Evolutionary conservation across 2,113 vertebrate genomes (phyloP), one percentile per base, ranked within the genome.

Genomic region (Festucalex cinctus): DNA sequence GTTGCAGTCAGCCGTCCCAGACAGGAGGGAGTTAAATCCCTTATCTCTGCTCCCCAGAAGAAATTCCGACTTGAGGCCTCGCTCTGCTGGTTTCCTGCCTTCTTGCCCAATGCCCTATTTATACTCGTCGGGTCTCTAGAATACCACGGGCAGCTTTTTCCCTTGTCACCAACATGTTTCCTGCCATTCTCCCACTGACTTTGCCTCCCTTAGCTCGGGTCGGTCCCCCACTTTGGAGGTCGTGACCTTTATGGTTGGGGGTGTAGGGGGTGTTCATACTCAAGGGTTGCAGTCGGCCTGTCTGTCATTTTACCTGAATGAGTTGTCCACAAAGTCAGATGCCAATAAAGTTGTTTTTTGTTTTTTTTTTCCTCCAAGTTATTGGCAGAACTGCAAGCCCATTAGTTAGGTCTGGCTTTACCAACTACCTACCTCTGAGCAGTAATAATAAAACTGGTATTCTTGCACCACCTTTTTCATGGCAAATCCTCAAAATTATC

Each of bases 101-200:
- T 93, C 93, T 94, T 95, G 93, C 93, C 94, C 92, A 90, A 87
- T 94, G 94, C 93, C 94, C 94, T 95, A 96, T 96, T 95, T 95
- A 93, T 94, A 95, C 94, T 92, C 91, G 82, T 91, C 76, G 74
- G 80, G 88, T 89, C 90, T 93, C 86, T 88, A 93, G 90, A 91
- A 90, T 88, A 93, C 91, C 91, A 94, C 83, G 89, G 93, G 93
- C 94, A 95, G 95, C 94, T 93, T 94, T 94, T 96, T 95, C 94
- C 54, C 95, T 95, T 90, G 90, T 90, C 89, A 91, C 90, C 88
- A 85, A 88, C 91, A 90, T 86, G 86, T 88, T 93, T 93, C 92
- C 92, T 93, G 91, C 88, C 84, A 92, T 92, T 92, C 91, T 92
- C 90, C 79, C 85, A 90, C 76, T 91, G 88, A 90, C 86, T 90